Percentiles rank a stretch among this genome's conserved stretches.
Evolutionary conservation across 2,113 vertebrate species (phyloP).

Genomic region (Cololabis saira): DNA sequence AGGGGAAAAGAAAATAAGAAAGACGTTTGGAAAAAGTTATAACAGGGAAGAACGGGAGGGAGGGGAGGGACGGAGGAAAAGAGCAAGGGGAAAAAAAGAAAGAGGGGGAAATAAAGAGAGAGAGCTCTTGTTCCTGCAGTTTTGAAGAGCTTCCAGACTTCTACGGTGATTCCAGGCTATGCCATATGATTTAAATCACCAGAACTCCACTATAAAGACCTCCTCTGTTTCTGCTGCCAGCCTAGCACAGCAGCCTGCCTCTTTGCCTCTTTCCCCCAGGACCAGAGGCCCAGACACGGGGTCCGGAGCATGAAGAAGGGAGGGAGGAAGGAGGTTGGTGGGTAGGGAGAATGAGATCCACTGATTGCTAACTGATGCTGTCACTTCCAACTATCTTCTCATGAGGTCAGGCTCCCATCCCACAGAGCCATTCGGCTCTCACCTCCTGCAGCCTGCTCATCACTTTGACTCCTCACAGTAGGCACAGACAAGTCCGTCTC

Average conservation of each 20-base stretch:
- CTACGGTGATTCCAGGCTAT: constrained; percentile 84
- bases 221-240: constrained; percentile 88
- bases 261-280: constrained; percentile 73
- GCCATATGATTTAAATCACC: constrained; percentile 92
- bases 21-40: constrained; percentile 78
- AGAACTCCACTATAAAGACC: constrained; percentile 88
- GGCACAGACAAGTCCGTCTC: constrained; percentile 58
- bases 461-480: constrained; percentile 63
- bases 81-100: constrained; percentile 27
- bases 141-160: constrained; percentile 83
- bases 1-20: constrained; percentile 77
- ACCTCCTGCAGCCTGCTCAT: constrained; percentile 62
- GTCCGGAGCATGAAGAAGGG: constrained; percentile 62
- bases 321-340: constrained; percentile 24
- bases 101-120: constrained; percentile 67
- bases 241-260: constrained; percentile 80
- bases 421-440: constrained; percentile 70
- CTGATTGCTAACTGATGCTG: constrained; percentile 77
- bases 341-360: constrained; percentile 72
- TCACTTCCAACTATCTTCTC: constrained; percentile 75
- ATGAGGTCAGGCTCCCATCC: constrained; percentile 71
- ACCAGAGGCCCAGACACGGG: constrained; percentile 79
- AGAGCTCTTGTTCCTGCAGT: constrained; percentile 80
- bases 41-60: constrained; percentile 54
- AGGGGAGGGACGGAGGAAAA: constrained; percentile 28